Evolutionary conservation across 2,888 invertebrate genomes (phyloP).

Genomic region (Ophion slaviceki): DNA sequence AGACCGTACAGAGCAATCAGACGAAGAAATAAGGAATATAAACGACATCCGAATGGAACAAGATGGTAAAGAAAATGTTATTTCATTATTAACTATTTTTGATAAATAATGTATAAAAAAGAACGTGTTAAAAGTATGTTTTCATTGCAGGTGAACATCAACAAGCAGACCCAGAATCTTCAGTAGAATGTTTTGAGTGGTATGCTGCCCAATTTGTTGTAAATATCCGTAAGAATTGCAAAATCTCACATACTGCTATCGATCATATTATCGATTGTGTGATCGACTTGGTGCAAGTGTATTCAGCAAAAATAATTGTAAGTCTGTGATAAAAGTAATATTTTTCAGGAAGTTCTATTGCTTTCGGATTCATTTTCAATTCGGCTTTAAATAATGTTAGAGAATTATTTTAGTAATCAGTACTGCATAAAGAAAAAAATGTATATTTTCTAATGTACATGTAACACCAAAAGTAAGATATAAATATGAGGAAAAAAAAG

Average conservation of each 20-base stretch:
- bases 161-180: not conserved
- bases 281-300: slow-evolving; percentile 37
- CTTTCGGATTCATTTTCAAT: no score
- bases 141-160: not conserved
- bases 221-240: slow-evolving; percentile 52
- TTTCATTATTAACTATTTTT: no score
- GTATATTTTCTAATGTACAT: no score
- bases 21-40: not conserved
- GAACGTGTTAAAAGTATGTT: no score
- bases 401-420: no score
- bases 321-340: slow-evolving; percentile 1
- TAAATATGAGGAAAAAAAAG: no score
- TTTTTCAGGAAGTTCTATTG: not conserved
- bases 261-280: slow-evolving; percentile 49
- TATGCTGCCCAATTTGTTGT: slow-evolving; percentile 40
- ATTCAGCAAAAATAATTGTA: slow-evolving; percentile 37
- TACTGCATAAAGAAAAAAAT: no score
- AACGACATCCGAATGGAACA: not conserved
- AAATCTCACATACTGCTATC: slow-evolving; percentile 41
- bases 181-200: slow-evolving; percentile 28
- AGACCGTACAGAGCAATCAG: no score
- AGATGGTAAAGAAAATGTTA: not conserved
- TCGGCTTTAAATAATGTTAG: no score
- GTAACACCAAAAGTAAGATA: no score
- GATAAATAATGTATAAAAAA: no score